A percentile compares a stretch with the other conserved stretches of the same genome.
These are phyloP conservation scores for Eristalis arbustorum DNA, from an alignment of 2,888 invertebrate species.

Conservation along the genomic window DNA sequence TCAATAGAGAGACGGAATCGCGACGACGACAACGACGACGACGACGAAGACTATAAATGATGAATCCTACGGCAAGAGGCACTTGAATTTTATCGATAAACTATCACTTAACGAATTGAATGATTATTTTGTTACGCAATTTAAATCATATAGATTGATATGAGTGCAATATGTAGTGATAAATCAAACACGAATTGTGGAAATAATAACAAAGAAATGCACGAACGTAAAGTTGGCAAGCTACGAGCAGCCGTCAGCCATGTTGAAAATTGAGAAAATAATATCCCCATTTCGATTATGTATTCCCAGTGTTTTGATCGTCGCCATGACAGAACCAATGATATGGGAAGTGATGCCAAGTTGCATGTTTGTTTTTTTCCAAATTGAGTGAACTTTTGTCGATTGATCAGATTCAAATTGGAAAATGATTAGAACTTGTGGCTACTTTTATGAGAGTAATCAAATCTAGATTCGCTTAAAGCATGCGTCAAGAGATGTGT, in stretches of 20 bases:
- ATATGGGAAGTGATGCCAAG: slow-evolving; percentile 35
- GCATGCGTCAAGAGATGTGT: too few species aligned
- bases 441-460: neutral
- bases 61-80: slow-evolving; percentile 18
- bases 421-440: too few species aligned
- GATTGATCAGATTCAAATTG: too few species aligned
- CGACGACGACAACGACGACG: slow-evolving; percentile 47
- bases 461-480: too few species aligned
- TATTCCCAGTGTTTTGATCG: slow-evolving; percentile 54
- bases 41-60: neutral
- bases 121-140: slow-evolving; percentile 26
- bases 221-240: slow-evolving; percentile 68
- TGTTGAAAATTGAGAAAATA: slow-evolving; percentile 70
- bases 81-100: slow-evolving; percentile 23
- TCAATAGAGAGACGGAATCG: slow-evolving; percentile 64
- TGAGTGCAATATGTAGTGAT: slow-evolving; percentile 25
- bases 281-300: slow-evolving; percentile 36
- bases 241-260: slow-evolving; percentile 71
- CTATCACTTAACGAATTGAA: slow-evolving; percentile 1
- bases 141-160: slow-evolving; percentile 29
- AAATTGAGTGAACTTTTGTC: too few species aligned
- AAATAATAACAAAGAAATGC: slow-evolving; percentile 71
- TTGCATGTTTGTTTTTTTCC: too few species aligned
- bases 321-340: slow-evolving; percentile 45
- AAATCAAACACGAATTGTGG: slow-evolving; percentile 64